Conservation (phyloP, 2,797 vertebrate species). For the Pampus argenteus region DNA sequence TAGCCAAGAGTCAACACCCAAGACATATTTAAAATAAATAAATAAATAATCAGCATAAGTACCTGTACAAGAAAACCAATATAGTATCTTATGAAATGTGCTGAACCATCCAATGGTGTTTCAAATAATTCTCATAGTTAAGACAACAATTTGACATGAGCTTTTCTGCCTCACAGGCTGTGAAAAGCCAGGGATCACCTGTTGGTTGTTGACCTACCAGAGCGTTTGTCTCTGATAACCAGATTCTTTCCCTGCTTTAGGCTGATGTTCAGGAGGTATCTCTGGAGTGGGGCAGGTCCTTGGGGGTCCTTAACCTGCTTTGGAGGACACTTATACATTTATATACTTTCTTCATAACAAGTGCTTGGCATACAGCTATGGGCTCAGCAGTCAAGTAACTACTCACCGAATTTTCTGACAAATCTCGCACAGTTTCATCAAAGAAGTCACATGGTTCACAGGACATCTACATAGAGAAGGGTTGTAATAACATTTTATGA, state of each 20-base stretch:
- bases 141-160: slow-evolving; percentile 9
- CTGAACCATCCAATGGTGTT: not conserved
- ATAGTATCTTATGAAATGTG: slow-evolving; percentile 8
- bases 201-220: slow-evolving; percentile 83
- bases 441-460: slow-evolving; percentile 59
- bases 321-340: slow-evolving; percentile 28
- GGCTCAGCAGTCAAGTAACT: not conserved
- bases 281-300: slow-evolving; percentile 74
- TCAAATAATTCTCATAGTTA: not conserved
- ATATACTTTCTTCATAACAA: slow-evolving; percentile 7
- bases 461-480: slow-evolving; percentile 44
- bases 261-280: slow-evolving; percentile 92
- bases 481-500: slow-evolving; percentile 9
- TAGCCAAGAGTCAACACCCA: not conserved
- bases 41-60: slow-evolving; percentile 10
- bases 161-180: not conserved
- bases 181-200: not conserved
- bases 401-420: slow-evolving; percentile 68
- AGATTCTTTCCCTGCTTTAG: slow-evolving; percentile 92
- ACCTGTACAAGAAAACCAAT: slow-evolving; percentile 4
- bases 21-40: too few species aligned
- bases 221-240: slow-evolving; percentile 90
- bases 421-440: slow-evolving; percentile 50
- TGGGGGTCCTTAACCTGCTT: slow-evolving; percentile 62
- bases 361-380: slow-evolving; percentile 1